Conservation (phyloP, 2,113 vertebrate genomes). For the Dunckerocampus dactyliophorus region DNA sequence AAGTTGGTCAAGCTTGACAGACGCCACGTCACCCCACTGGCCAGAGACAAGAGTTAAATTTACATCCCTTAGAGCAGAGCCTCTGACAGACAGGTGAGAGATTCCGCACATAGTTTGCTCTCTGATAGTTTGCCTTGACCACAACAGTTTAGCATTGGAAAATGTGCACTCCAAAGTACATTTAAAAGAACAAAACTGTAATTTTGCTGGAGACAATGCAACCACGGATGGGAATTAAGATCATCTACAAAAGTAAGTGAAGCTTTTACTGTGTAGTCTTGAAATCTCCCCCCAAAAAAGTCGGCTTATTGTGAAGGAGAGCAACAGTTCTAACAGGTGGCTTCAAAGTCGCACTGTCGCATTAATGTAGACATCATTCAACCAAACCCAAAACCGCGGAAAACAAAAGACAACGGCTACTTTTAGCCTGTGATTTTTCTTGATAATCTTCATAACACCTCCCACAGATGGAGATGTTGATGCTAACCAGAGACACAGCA, state of each 20-base stretch:
- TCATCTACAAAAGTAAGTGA: neutral
- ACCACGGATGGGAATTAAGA: neutral
- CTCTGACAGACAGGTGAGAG: constrained; percentile 42
- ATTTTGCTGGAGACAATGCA: neutral
- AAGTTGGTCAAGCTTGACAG: constrained; percentile 38
- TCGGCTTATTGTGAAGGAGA: no score
- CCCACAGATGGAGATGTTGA: constrained; percentile 24
- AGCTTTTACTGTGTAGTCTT: neutral
- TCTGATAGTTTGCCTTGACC: constrained; percentile 9
- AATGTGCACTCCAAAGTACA: no score
- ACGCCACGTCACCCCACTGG: constrained; percentile 12
- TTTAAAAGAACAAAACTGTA: neutral
- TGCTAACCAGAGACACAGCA: constrained; percentile 46
- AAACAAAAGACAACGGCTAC: neutral
- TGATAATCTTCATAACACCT: neutral
- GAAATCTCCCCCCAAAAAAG: neutral
- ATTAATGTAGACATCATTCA: neutral
- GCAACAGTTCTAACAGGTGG: no score
- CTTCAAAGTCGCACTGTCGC: no score
- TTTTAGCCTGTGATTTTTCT: neutral
- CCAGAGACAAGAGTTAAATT: constrained; percentile 43
- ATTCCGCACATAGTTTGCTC: constrained; percentile 57
- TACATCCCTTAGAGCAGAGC: constrained; percentile 34
- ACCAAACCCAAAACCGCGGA: neutral
- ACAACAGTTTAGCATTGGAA: no score